Percentiles rank a stretch among this genome's conserved stretches.
phyloP scores from a whole-genome alignment of 1,140 invertebrate species.

The Tenebrio molitor region DNA sequence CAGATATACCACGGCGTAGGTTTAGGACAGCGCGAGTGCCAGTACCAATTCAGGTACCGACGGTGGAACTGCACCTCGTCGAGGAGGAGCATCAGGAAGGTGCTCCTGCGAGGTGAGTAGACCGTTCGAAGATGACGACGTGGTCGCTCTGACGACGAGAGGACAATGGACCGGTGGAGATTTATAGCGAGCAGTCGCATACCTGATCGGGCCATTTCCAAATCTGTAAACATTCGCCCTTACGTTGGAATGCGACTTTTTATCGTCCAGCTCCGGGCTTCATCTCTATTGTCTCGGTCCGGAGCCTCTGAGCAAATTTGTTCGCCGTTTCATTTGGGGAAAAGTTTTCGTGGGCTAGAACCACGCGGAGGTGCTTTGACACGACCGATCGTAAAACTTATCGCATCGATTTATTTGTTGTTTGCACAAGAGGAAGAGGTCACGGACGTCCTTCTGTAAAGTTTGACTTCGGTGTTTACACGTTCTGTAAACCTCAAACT shows the following conservation, averaged over 20 bases:
- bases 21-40: conserved; percentile 85
- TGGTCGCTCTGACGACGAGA: background rate
- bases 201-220: conserved; percentile 59
- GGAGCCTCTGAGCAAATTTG: too few species aligned
- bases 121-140: conserved; percentile 4
- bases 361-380: too few species aligned
- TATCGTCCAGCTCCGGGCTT: conserved; percentile 46
- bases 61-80: conserved; percentile 89
- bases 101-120: conserved; percentile 82
- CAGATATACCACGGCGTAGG: conserved; percentile 84
- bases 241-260: conserved; percentile 54
- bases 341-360: too few species aligned
- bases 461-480: too few species aligned
- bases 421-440: too few species aligned
- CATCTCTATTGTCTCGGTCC: conserved; percentile 50
- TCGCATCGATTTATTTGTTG: too few species aligned
- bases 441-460: too few species aligned
- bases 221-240: conserved; percentile 59
- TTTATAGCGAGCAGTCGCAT: conserved; percentile 55
- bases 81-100: conserved; percentile 83
- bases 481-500: too few species aligned
- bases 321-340: too few species aligned
- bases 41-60: conserved; percentile 85
- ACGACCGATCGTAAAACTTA: too few species aligned
- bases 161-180: conserved; percentile 37